phyloP scores from a whole-genome alignment of 2,888 invertebrate genomes.

The Enchytraeus crypticus region DNA sequence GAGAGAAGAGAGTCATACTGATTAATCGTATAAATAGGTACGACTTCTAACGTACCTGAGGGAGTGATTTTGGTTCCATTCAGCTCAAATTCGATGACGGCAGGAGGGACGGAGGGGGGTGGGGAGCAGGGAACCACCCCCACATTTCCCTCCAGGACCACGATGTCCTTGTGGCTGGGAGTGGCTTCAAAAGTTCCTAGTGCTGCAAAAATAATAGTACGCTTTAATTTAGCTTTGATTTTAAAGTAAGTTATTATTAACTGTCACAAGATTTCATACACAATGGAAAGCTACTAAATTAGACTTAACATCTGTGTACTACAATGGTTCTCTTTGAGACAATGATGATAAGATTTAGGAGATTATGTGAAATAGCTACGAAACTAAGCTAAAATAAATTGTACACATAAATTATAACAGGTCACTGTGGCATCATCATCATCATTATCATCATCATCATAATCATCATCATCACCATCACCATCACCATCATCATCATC shows the following conservation, averaged over 20 bases:
- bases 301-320: not conserved
- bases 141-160: conserved; percentile 1
- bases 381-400: no score
- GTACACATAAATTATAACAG: no score
- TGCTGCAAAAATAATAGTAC: not conserved
- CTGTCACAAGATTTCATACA: no score
- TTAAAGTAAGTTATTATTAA: no score
- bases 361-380: no score
- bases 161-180: conserved; percentile 2
- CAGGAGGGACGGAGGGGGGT: not conserved
- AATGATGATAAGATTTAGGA: not conserved
- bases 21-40: no score
- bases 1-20: no score
- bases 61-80: conserved; percentile 3
- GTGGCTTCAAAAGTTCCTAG: conserved; percentile 1
- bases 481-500: no score
- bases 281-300: not conserved
- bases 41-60: conserved; percentile 4
- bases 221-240: not conserved
- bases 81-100: conserved; percentile 3
- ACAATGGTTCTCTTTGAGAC: not conserved
- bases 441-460: no score
- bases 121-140: conserved; percentile 8
- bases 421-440: no score
- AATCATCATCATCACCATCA: no score